A percentile compares a stretch with the other conserved stretches of the same genome.
These are phyloP conservation scores for Delichon dasypus DNA, from an alignment of 2,797 vertebrate genomes.

Conservation along the genomic window DNA sequence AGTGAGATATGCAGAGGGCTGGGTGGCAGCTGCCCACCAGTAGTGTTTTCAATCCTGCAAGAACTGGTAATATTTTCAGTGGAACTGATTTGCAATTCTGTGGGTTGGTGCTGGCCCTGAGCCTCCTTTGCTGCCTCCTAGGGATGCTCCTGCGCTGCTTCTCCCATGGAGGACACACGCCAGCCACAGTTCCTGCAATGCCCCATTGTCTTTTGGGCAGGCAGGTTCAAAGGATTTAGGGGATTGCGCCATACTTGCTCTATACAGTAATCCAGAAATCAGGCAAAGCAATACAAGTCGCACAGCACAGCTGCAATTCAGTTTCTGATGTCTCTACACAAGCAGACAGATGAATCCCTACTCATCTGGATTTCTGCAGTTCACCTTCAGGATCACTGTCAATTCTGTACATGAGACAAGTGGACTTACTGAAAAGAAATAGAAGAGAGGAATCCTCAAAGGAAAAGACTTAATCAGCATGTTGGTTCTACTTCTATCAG, in stretches of 20 bases:
- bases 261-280: not conserved
- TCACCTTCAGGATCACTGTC: not conserved
- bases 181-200: not conserved
- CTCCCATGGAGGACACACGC: rapidly evolving
- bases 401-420: not conserved
- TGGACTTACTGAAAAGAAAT: not conserved
- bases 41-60: not conserved
- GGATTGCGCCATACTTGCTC: not conserved
- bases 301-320: not conserved
- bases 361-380: not conserved
- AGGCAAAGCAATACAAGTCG: not conserved
- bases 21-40: not conserved
- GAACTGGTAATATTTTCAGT: not conserved
- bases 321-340: not conserved
- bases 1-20: not conserved
- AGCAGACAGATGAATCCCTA: not conserved
- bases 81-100: not conserved
- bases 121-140: not conserved
- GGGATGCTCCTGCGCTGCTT: not conserved
- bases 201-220: not conserved
- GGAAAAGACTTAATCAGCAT: not conserved
- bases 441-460: not conserved
- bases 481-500: not conserved
- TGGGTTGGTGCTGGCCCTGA: not conserved
- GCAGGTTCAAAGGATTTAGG: not conserved